Conservation (phyloP, 1,140 invertebrate genomes). For the Drosophila funebris region DNA sequence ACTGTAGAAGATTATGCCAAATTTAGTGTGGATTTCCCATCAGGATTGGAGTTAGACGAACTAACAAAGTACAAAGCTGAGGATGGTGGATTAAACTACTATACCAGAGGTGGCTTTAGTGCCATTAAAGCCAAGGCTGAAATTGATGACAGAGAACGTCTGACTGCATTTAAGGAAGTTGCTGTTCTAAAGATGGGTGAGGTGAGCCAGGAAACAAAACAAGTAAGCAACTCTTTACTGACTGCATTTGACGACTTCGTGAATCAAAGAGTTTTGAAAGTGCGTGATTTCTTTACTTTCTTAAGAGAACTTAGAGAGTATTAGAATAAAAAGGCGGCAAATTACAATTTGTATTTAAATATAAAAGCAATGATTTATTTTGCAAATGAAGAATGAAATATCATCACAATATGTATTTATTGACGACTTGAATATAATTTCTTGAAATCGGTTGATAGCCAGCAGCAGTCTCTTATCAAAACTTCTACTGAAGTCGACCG, state of each 20-base stretch:
- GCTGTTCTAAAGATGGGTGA: not conserved
- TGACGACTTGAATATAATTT: too few species aligned
- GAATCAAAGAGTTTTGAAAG: not conserved
- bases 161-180: not conserved
- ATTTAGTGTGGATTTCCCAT: constrained; percentile 1
- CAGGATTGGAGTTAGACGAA: not conserved
- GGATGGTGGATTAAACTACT: constrained; percentile 1
- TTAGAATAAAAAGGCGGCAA: not conserved
- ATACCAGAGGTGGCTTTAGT: not conserved
- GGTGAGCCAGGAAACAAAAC: not conserved
- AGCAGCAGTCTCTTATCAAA: too few species aligned
- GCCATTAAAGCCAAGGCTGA: not conserved
- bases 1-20: not conserved
- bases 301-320: not conserved
- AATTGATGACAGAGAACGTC: not conserved
- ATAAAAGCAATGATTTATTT: too few species aligned
- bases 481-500: too few species aligned
- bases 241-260: constrained; percentile 2
- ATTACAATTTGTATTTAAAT: too few species aligned
- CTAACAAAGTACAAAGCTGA: not conserved
- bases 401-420: too few species aligned
- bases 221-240: not conserved
- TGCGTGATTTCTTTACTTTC: constrained; percentile 2
- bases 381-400: too few species aligned
- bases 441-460: too few species aligned